Percentiles rank a stretch among this genome's conserved stretches.
These are phyloP conservation scores for Cremastobaeus sp. DNA, from an alignment of 2,888 invertebrate genomes.

Conservation along the genomic window DNA sequence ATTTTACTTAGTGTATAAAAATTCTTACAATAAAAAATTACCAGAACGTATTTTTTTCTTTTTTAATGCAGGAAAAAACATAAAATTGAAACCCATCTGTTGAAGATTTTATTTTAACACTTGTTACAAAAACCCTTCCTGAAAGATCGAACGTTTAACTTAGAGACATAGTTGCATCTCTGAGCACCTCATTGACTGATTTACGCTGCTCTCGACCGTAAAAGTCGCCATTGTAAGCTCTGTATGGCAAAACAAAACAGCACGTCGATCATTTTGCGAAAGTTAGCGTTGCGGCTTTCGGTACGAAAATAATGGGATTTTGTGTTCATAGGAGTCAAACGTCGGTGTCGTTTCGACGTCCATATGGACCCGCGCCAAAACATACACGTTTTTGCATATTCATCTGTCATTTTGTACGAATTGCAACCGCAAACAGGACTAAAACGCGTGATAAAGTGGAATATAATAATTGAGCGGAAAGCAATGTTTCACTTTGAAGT, in stretches of 20 bases:
- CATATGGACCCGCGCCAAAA: conserved; percentile 50
- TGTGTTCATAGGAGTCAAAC: conserved; percentile 23
- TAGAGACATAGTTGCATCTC: conserved; percentile 23
- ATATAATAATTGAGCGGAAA: conserved; percentile 52
- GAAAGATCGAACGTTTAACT: conserved; percentile 19
- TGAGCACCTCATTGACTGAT: conserved; percentile 31
- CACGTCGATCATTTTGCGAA: conserved; percentile 7
- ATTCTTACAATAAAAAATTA: no score
- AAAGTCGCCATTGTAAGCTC: conserved; percentile 13
- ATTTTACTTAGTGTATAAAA: no score
- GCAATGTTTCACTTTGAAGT: conserved; percentile 31
- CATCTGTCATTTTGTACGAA: conserved; percentile 54
- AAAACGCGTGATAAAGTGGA: conserved; percentile 46
- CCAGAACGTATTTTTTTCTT: no score
- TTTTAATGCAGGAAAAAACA: no score
- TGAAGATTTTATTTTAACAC: no score
- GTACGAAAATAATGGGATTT: conserved; percentile 25
- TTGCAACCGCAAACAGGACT: conserved; percentile 45
- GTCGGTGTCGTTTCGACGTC: conserved; percentile 21
- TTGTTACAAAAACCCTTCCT: background rate
- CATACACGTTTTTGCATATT: conserved; percentile 47
- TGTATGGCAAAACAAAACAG: conserved; percentile 27
- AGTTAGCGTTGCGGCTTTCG: background rate
- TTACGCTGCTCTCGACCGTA: conserved; percentile 15
- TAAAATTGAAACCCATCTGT: no score